Base-by-base conservation (phyloP, 1,140 invertebrate species). In the Mylabris phalerata region DNA sequence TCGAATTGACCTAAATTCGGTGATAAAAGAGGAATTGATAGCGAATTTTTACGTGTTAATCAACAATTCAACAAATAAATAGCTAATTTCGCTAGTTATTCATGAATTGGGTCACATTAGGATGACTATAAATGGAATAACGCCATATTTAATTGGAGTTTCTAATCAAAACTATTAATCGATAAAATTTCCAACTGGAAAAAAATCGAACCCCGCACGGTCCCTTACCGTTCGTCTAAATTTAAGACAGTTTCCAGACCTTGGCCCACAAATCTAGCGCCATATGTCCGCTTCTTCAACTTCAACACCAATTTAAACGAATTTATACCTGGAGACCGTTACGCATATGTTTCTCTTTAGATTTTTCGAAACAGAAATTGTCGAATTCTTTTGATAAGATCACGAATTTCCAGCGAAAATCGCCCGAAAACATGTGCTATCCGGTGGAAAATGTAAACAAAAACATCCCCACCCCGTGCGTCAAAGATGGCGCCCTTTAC, bases 401-500 rank as follows among this genome's bases (percentile, higher is more conserved):
- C 19, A 19, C 19, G 19, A 19, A 19, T 25, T 48, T n/a, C 10
- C 19, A 10, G 25, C 3, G 25, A 10, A 27, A 48, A 48, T 26
- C n/a, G 25, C 25, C 3, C 19, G 9, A 26, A 7, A 48, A 27
- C 13, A 51, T 41, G 38, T 51, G 50, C 40, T 38, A n/a, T 7
- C 10, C 19, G 19, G 19, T 42, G 9, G 5, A 42, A 42, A 42
- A 55, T 51, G 57, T 47, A 52, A 59, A 59, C 45, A 50, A 39
- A 48, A 59, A 52, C 44, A 52, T 48, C 60, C 60, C 41, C 55
- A 24, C 5, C 45, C 55, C 40, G 32, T 7, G 32, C 32, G 4
- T 24, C 55, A 57, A 57, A 57, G 55, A 57, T 57, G 55, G 55
- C 55, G 55, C 24, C 54, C 19, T 27, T 19, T 32, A 39, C n/a